These are phyloP conservation scores for Galendromus occidentalis DNA, from an alignment of 1,140 invertebrate species.

Conservation along the genomic window DNA sequence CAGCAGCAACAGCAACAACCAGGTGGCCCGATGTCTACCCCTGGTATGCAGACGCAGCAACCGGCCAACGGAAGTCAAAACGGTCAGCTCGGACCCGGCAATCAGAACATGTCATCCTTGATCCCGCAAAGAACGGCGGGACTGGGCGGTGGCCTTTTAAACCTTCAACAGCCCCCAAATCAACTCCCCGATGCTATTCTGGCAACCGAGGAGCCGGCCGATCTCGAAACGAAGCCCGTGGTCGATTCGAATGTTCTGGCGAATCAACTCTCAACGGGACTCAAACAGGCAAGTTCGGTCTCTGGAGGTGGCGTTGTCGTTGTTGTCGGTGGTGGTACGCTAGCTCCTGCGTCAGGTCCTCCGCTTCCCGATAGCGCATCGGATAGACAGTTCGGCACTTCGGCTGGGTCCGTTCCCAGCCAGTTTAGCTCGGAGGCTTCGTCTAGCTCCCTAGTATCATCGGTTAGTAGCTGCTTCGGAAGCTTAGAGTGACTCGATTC, in stretches of 20 bases:
- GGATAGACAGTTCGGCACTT: neutral
- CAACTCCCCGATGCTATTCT: constrained; percentile 14
- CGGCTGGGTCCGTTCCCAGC: neutral
- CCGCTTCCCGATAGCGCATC: constrained; percentile 7
- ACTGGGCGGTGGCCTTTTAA: neutral
- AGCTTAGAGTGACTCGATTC: no score
- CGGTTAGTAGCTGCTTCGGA: constrained; percentile 6
- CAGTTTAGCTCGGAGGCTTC: constrained; percentile 10
- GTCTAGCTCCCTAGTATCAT: constrained; percentile 7
- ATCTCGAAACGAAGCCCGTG: constrained; percentile 12
- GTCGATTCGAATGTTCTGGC: constrained; percentile 12
- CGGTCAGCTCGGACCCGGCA: neutral
- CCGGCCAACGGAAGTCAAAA: neutral
- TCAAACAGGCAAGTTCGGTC: constrained; percentile 13
- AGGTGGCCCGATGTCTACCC: constrained; percentile 14
- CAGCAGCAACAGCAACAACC: constrained; percentile 18
- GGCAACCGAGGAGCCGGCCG: constrained; percentile 14
- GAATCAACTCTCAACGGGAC: constrained; percentile 6
- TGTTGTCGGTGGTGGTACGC: neutral
- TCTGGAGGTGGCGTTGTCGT: neutral
- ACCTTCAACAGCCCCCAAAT: neutral
- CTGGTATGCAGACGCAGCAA: constrained; percentile 11
- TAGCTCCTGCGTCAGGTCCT: neutral
- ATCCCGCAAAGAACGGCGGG: neutral
- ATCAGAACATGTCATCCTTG: neutral